Conservation (phyloP, 2,113 vertebrate species). For the Ailurus styani region DNA sequence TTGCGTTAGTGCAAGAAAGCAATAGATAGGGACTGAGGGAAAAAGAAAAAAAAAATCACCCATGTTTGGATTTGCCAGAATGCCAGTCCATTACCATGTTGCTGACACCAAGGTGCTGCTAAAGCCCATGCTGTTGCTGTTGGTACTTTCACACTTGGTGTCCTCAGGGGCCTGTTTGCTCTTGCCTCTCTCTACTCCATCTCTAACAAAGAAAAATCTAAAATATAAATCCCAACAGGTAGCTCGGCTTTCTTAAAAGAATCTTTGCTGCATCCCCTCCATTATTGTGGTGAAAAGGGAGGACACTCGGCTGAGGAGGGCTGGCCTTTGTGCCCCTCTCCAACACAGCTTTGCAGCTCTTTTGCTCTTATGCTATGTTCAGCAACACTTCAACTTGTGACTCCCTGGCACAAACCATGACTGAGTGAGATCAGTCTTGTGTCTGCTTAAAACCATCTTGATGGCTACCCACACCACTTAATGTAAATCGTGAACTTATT, state of each 20-base stretch:
- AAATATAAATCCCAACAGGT: neutral
- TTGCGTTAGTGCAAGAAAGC: neutral
- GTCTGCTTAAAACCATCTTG: neutral
- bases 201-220: neutral
- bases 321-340: neutral
- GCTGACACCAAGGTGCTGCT: neutral
- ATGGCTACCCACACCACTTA: neutral
- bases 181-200: neutral
- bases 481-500: neutral
- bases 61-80: neutral
- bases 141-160: neutral
- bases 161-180: neutral
- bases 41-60: neutral
- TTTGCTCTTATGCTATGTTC: neutral
- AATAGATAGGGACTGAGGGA: neutral
- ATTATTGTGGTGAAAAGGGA: neutral
- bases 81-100: neutral
- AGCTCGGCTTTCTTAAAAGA: neutral
- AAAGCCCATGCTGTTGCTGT: neutral
- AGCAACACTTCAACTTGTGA: neutral
- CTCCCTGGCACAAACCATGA: neutral
- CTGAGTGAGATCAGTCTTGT: neutral
- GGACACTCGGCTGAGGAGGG: neutral
- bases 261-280: neutral
- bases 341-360: neutral